Evolutionary conservation across 1,140 invertebrate species (phyloP).

Genomic region (Elymnias hypermnestra): DNA sequence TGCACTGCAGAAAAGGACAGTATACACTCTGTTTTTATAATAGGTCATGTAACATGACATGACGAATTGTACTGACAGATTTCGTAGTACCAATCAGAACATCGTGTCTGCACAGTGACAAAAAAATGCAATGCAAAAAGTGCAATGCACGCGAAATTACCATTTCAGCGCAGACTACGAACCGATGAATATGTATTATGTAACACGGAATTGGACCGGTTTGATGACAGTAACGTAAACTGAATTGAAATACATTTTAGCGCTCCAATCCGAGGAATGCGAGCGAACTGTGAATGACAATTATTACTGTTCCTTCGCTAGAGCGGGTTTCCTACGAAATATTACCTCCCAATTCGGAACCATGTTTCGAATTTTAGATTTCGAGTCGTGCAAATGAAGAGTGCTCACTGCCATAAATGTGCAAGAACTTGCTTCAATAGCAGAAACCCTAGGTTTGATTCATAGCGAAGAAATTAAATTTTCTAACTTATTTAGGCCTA

Average conservation of each 20-base stretch:
- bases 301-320: constrained; percentile 2
- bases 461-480: too few species aligned
- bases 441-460: too few species aligned
- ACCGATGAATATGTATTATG: constrained; percentile 64
- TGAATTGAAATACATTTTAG: constrained; percentile 27
- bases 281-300: constrained; percentile 12
- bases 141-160: constrained; percentile 52
- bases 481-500: too few species aligned
- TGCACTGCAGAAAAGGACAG: too few species aligned
- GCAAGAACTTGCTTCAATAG: too few species aligned
- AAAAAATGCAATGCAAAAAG: constrained; percentile 60
- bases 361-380: too few species aligned
- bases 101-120: constrained; percentile 30
- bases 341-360: background rate
- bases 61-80: too few species aligned
- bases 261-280: constrained; percentile 16
- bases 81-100: constrained; percentile 12
- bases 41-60: too few species aligned
- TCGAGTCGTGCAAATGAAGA: too few species aligned
- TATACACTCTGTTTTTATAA: too few species aligned
- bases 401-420: too few species aligned
- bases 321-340: background rate
- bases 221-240: constrained; percentile 38
- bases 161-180: constrained; percentile 53
- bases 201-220: constrained; percentile 38